Conservation (phyloP, 2,888 invertebrate species). For the Apodemia duryi region DNA sequence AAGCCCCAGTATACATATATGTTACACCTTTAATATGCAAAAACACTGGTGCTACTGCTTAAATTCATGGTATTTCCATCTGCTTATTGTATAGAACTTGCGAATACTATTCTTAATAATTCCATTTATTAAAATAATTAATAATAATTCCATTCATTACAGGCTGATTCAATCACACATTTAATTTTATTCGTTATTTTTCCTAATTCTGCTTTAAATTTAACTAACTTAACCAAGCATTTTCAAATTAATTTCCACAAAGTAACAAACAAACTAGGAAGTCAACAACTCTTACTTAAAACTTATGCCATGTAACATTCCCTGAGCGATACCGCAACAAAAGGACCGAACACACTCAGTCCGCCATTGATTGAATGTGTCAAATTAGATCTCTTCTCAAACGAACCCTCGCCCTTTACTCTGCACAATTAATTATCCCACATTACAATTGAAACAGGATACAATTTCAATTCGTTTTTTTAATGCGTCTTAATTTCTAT, state of each 20-base stretch:
- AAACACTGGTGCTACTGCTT: too few relatives aligned
- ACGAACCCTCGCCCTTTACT: conserved; percentile 6
- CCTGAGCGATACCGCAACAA: conserved; percentile 3
- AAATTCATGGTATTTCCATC: too few relatives aligned
- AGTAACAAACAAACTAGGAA: background rate
- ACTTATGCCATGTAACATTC: background rate
- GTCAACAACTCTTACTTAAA: background rate
- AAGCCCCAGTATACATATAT: too few relatives aligned
- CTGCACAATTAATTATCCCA: conserved; percentile 7
- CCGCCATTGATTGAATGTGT: conserved; percentile 13
- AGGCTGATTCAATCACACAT: too few relatives aligned
- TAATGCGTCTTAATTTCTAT: background rate
- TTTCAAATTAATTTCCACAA: background rate
- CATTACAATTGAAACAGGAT: background rate
- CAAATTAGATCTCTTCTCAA: conserved; percentile 13
- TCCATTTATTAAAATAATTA: too few relatives aligned
- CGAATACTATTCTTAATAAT: too few relatives aligned
- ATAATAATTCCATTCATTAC: too few relatives aligned
- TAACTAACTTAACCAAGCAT: background rate
- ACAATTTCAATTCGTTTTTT: background rate
- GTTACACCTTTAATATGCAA: too few relatives aligned
- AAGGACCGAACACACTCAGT: background rate
- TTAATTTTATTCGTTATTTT: too few relatives aligned
- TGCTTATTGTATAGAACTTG: too few relatives aligned
- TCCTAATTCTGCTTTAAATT: background rate